These are phyloP conservation scores for Pangasius macronema DNA, from an alignment of 2,797 vertebrate species.

Conservation along the genomic window DNA sequence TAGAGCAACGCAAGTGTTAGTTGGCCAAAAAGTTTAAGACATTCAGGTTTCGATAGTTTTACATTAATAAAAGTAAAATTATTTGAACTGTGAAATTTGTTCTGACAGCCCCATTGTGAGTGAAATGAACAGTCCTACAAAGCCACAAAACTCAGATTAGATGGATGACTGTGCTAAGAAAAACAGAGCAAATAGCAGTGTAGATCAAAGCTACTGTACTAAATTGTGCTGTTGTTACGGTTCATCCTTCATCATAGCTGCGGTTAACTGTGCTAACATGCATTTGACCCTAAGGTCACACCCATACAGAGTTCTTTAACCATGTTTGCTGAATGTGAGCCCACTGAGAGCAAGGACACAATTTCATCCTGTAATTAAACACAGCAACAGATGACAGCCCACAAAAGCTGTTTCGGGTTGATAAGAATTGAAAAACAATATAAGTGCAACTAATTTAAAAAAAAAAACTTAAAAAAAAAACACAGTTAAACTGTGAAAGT, in stretches of 20 bases:
- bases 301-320: conserved; percentile 25
- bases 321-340: conserved; percentile 2
- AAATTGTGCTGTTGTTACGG: neutral
- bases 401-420: conserved; percentile 1
- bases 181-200: neutral
- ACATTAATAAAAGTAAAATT: neutral
- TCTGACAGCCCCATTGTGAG: neutral
- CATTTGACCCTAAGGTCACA: conserved; percentile 16
- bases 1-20: neutral
- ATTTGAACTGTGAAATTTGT: neutral
- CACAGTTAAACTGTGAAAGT: neutral
- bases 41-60: neutral
- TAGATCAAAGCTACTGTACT: neutral
- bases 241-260: neutral
- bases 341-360: neutral
- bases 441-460: conserved; percentile 1
- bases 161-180: neutral
- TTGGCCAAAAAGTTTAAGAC: neutral
- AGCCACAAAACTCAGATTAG: neutral
- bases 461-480: neutral
- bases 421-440: conserved; percentile 9
- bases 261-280: neutral
- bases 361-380: conserved; percentile 2
- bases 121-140: neutral
- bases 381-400: neutral